Conservation (phyloP, 2,797 vertebrate species). For the Falco peregrinus region DNA sequence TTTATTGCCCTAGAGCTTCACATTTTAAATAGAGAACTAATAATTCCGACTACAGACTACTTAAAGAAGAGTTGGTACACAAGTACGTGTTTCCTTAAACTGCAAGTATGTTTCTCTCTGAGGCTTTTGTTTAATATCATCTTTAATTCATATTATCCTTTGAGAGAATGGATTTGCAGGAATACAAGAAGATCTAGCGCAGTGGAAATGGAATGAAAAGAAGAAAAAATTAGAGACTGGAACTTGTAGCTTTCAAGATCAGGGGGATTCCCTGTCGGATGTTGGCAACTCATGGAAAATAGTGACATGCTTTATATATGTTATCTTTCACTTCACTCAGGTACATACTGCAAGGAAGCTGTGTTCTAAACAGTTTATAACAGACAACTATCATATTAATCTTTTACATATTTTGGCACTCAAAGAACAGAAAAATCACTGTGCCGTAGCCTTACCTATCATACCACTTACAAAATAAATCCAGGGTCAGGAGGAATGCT, state of each 20-base stretch:
- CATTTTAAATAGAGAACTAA: background rate
- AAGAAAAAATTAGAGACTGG: background rate
- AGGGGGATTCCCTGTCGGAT: background rate
- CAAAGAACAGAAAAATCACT: background rate
- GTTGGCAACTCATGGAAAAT: background rate
- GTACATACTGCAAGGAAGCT: background rate
- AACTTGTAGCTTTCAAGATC: background rate
- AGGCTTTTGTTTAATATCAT: background rate
- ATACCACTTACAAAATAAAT: background rate
- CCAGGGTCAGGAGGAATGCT: background rate
- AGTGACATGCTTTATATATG: background rate
- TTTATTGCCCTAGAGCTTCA: background rate
- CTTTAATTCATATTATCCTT: background rate
- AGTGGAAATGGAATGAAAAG: background rate
- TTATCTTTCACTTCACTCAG: background rate
- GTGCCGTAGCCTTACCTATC: background rate
- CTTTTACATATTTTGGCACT: background rate
- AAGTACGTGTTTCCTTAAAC: background rate
- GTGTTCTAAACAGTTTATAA: background rate
- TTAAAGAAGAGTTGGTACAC: background rate
- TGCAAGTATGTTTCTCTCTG: background rate
- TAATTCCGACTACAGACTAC: background rate
- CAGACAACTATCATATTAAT: background rate
- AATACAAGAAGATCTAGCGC: background rate
- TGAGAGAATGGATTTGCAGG: background rate